A percentile compares a stretch with the other conserved stretches of the same genome.
Evolutionary conservation across 92 coral and sea anemone species (phyloP).

Genomic region (Porites divaricata): DNA sequence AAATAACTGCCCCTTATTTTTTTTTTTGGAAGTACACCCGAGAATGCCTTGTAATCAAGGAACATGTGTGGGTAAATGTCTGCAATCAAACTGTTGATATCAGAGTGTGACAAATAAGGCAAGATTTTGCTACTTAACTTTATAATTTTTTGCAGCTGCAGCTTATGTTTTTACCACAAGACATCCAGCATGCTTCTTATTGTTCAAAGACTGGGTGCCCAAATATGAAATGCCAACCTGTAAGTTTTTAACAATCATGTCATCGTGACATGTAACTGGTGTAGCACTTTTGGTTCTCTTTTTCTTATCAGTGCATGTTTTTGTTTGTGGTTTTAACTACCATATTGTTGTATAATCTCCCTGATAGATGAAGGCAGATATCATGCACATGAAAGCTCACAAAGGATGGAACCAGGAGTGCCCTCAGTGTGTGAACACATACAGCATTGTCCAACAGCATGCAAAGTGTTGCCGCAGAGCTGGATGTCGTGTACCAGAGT

Average conservation of each 20-base stretch:
- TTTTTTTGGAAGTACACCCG: not conserved
- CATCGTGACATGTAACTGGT: not conserved
- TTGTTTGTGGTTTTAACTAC: not conserved
- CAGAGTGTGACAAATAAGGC: too few species aligned
- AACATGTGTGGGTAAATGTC: too few species aligned
- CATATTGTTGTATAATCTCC: not conserved
- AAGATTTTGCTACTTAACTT: too few species aligned
- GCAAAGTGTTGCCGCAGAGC: constrained; percentile 17
- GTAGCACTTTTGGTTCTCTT: not conserved
- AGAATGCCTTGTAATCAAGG: not conserved
- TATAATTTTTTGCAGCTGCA: not conserved
- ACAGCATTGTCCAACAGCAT: constrained; percentile 21
- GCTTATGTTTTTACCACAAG: constrained; percentile 24
- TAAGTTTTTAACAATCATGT: constrained; percentile 20
- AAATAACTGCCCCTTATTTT: too few species aligned
- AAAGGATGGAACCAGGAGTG: constrained; percentile 15
- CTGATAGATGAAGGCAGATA: constrained; percentile 29
- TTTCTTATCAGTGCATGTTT: not conserved
- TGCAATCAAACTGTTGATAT: not conserved
- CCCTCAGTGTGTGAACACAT: constrained; percentile 6
- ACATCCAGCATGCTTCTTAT: constrained; percentile 67
- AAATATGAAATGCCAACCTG: constrained; percentile 48
- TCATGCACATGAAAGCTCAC: constrained; percentile 29
- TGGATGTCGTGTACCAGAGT: constrained; percentile 39
- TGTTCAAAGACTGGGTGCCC: constrained; percentile 37